phyloP scores from a whole-genome alignment of 2,888 invertebrate species.

The Morinoia aosen region DNA sequence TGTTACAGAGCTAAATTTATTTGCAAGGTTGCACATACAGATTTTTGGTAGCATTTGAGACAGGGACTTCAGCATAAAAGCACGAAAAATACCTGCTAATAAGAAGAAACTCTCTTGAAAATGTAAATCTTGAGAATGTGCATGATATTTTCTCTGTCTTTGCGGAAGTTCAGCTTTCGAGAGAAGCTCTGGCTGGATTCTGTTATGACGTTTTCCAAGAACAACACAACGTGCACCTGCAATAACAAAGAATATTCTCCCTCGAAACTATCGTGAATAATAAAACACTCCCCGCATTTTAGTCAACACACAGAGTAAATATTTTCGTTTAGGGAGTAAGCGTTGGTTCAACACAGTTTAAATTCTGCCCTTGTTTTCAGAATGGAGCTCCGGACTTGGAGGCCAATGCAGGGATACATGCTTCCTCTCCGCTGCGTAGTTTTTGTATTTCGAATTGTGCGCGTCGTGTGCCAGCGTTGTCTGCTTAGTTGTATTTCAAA shows the following conservation, averaged over 20 bases:
- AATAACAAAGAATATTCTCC: background rate
- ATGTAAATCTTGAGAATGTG: background rate
- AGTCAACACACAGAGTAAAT: constrained; percentile 3
- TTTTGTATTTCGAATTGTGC: too few species aligned
- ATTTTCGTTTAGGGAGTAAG: background rate
- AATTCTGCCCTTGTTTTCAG: background rate
- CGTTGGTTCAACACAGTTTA: background rate
- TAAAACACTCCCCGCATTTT: background rate
- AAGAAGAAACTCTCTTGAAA: background rate
- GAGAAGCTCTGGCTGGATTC: background rate
- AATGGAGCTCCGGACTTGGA: background rate
- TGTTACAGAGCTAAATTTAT: background rate
- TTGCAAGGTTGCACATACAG: background rate
- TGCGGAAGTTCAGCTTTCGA: background rate
- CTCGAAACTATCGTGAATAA: background rate
- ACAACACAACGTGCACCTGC: background rate
- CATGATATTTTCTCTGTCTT: background rate
- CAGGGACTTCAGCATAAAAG: background rate
- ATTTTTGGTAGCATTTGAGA: background rate
- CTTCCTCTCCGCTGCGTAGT: background rate
- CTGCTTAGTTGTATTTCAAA: too few species aligned
- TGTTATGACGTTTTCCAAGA: background rate
- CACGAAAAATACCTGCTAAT: background rate
- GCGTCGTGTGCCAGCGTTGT: too few species aligned
- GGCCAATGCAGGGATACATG: background rate